Conservation (phyloP, 2,113 vertebrate genomes). For the Setophaga kirtlandii region DNA sequence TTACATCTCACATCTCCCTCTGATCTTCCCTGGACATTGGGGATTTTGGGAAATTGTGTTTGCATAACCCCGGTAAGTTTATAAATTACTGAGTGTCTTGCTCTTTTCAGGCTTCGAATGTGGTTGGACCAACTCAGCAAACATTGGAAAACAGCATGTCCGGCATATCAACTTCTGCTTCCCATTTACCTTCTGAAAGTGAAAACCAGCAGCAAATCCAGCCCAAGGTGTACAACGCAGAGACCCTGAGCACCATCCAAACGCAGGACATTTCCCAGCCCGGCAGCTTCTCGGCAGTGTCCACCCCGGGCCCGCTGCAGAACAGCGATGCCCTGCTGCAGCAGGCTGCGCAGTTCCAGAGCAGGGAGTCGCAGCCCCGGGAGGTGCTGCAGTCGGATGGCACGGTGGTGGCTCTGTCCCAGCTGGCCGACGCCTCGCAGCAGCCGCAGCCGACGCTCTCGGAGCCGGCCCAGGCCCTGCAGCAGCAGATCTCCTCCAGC, state of each 20-base stretch:
- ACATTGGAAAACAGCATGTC: constrained; percentile 80
- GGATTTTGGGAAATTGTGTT: not conserved
- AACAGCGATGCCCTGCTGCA: constrained; percentile 84
- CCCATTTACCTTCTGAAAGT: constrained; percentile 82
- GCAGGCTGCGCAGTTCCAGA: constrained; percentile 83
- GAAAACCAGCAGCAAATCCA: constrained; percentile 83
- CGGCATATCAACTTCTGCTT: constrained; percentile 79
- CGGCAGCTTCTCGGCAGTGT: constrained; percentile 79
- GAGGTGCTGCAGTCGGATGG: constrained; percentile 82
- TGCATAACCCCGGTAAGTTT: not conserved
- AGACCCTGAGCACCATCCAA: constrained; percentile 86
- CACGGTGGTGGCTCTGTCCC: constrained; percentile 73
- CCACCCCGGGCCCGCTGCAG: constrained; percentile 73
- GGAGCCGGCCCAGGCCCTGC: constrained; percentile 84
- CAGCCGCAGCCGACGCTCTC: constrained; percentile 74
- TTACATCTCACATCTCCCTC: not conserved
- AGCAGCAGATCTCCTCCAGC: constrained; percentile 84
- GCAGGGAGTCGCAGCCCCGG: constrained; percentile 79
- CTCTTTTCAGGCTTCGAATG: constrained; percentile 78
- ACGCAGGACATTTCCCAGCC: constrained; percentile 86
- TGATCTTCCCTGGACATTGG: not conserved
- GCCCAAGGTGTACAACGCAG: constrained; percentile 80
- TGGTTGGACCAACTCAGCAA: constrained; percentile 83
- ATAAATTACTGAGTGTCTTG: not conserved
- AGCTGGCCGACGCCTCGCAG: constrained; percentile 68